Evolutionary conservation across 2,113 vertebrate species (phyloP).

Genomic region (Vicugna pacos): DNA sequence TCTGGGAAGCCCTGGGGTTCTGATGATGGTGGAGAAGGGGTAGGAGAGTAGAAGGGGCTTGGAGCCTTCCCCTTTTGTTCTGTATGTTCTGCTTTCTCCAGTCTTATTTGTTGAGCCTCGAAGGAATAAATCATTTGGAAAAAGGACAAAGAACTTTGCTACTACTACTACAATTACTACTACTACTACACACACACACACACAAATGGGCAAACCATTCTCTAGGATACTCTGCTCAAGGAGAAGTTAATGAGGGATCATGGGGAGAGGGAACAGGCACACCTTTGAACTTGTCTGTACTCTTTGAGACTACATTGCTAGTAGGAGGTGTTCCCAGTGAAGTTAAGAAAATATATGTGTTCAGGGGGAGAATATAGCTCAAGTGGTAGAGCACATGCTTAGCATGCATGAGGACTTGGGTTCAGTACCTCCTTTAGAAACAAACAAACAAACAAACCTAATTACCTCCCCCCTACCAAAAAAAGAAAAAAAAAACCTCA

Average conservation of each 20-base stretch:
- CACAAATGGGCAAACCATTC: not conserved
- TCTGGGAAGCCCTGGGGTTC: not conserved
- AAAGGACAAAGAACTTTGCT: conserved; percentile 3
- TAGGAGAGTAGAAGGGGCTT: not conserved
- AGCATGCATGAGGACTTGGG: too few relatives aligned
- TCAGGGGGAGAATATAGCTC: not conserved
- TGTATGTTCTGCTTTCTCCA: conserved; percentile 3
- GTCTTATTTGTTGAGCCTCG: not conserved
- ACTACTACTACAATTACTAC: not conserved
- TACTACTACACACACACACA: not conserved
- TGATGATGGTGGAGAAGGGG: not conserved
- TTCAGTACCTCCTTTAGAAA: too few relatives aligned
- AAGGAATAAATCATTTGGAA: conserved; percentile 21
- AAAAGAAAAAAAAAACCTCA: too few relatives aligned
- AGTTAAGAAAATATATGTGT: conserved; percentile 29
- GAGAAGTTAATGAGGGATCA: not conserved
- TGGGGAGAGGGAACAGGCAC: not conserved
- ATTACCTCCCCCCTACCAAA: too few relatives aligned
- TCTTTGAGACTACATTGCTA: not conserved
- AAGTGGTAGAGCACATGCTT: too few relatives aligned
- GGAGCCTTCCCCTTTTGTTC: not conserved
- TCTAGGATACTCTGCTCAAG: not conserved
- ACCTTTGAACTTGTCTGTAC: not conserved
- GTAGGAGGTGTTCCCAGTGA: not conserved
- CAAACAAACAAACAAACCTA: too few relatives aligned